Evolutionary conservation across 2,113 vertebrate genomes (phyloP).

Genomic region (Callopanchax toddi): DNA sequence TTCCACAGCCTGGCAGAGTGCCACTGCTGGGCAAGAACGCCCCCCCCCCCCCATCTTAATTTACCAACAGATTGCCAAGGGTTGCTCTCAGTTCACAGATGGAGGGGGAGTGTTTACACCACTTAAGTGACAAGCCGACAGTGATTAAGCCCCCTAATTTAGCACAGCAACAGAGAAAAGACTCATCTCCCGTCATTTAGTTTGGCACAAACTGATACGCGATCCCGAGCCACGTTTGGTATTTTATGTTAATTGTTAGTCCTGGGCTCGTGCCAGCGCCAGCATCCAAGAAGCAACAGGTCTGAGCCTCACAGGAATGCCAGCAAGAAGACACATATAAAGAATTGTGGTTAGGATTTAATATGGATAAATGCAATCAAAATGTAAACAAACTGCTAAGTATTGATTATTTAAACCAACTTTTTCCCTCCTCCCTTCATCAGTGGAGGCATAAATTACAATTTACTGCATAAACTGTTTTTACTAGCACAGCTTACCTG

Average conservation of each 20-base stretch:
- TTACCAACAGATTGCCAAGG: constrained; percentile 75
- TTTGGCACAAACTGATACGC: constrained; percentile 51
- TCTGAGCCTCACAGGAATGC: constrained; percentile 49
- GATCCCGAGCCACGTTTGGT: constrained; percentile 44
- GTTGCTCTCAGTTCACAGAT: constrained; percentile 75
- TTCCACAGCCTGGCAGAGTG: constrained; percentile 76
- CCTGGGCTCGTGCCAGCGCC: constrained; percentile 77
- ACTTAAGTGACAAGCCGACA: constrained; percentile 74
- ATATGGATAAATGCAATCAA: background rate
- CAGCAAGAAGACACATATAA: constrained; percentile 29
- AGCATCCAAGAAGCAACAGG: constrained; percentile 82
- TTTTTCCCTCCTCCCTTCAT: constrained; percentile 24
- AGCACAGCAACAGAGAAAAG: constrained; percentile 54
- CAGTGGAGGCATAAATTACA: constrained; percentile 30
- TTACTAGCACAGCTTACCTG: constrained; percentile 63
- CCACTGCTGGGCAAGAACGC: constrained; percentile 73
- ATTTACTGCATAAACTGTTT: constrained; percentile 40
- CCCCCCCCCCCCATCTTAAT: constrained; percentile 77
- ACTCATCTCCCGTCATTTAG: constrained; percentile 45
- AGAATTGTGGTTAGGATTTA: background rate
- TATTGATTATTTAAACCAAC: background rate
- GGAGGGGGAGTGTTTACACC: constrained; percentile 65
- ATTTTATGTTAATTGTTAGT: constrained; percentile 65
- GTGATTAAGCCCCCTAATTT: constrained; percentile 75
- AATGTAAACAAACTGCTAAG: background rate